Evolutionary conservation across 2,888 invertebrate genomes (phyloP).

Genomic region (Xylota sylvarum): DNA sequence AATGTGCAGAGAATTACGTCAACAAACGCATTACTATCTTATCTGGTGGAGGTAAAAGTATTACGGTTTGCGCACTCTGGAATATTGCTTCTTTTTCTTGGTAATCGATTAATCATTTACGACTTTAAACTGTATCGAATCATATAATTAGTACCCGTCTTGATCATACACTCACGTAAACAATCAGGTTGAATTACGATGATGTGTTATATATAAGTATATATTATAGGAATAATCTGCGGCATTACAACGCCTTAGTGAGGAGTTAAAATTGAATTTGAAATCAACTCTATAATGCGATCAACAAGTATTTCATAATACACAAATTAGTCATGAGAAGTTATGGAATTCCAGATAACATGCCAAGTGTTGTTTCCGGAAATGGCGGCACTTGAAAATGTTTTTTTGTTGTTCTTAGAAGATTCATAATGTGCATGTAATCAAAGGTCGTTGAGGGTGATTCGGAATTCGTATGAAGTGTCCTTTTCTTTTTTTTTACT

Average conservation of each 20-base stretch:
- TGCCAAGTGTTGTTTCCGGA: not conserved
- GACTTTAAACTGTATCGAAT: not conserved
- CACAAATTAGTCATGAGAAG: not conserved
- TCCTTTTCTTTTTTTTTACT: no score
- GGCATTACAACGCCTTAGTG: not conserved
- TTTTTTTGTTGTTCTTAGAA: not conserved
- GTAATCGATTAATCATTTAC: slow-evolving; percentile 1
- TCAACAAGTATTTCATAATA: not conserved
- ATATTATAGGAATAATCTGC: not conserved
- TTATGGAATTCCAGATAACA: not conserved
- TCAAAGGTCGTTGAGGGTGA: not conserved
- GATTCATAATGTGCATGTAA: not conserved
- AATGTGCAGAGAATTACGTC: slow-evolving; percentile 1
- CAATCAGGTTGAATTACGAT: not conserved
- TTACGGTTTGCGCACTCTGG: not conserved
- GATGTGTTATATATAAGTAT: not conserved
- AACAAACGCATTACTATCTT: not conserved
- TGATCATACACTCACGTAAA: not conserved
- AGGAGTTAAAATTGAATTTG: not conserved
- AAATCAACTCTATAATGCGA: not conserved
- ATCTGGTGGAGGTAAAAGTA: not conserved
- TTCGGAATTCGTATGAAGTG: not conserved
- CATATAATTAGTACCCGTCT: not conserved
- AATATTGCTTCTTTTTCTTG: not conserved
- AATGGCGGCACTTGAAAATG: not conserved